Base-by-base conservation (phyloP, 2,888 invertebrate genomes). In the Idaea straminata region DNA sequence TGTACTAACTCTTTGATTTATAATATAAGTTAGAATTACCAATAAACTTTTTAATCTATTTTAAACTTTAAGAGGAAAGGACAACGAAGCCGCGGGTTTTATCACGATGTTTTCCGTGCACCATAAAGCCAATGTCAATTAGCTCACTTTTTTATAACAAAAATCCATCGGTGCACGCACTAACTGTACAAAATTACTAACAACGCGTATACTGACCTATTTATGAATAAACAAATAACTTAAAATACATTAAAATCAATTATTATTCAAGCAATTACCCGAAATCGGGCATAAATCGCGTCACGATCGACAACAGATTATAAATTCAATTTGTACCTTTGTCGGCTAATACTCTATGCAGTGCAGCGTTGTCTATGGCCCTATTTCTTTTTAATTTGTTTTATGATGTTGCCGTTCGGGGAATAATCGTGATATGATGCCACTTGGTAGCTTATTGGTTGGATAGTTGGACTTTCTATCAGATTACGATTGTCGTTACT, bases 341-440 rank as follows among this genome's bases (percentile, higher is more conserved):
- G 79, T 79, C 82, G 79, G 74, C 76, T 73, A 75, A 79, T 82
- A 80, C 76, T 79, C 81, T 80, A 83, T 80, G 81, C 79, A 72
- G 62, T 69, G 73, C 69, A 62, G 64, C 69, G 70, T 79, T 77
- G 83, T 86, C 83, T 86, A 86, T 86, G 86, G 80, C 80, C 82
- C 82, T 84, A 83, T 86, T 89, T 88, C 86, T 89, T 88, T 89
- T 89, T 87, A 88, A 88, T 88, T 86, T 87, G 85, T 84, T 84
- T 86, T 83, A 13, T 74, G 77, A 73, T 71, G 82, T 87, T 87
- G 88, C 84, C 84, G 76, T 86, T 87, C 87, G 78, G 72, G 78
- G 87, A 86, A 86, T 78, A 75, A 80, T 82, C 75, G 77, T 69
- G 67, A 68, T 72, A 62, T 58, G 70, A 63, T 69, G 76, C 74